These are phyloP conservation scores for Hemaris fuciformis DNA, from an alignment of 2,888 invertebrate species.

Conservation along the genomic window DNA sequence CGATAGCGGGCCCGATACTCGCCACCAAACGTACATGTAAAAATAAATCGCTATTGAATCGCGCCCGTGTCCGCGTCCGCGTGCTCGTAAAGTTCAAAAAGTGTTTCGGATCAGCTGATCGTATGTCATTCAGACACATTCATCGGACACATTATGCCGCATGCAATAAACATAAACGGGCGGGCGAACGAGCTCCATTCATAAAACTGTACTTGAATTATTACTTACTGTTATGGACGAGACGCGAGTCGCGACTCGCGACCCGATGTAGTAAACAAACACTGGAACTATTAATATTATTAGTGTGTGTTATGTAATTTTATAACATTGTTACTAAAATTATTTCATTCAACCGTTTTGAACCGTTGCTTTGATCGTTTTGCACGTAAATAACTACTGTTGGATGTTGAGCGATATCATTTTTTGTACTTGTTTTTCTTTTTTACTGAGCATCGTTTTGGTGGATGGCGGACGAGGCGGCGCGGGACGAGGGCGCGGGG, in stretches of 20 bases:
- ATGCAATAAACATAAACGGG: constrained; percentile 58
- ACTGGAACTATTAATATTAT: constrained; percentile 36
- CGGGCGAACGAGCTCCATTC: constrained; percentile 47
- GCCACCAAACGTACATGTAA: background rate
- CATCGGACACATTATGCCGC: constrained; percentile 16
- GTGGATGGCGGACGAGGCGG: background rate
- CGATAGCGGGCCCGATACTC: background rate
- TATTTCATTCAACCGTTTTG: constrained; percentile 5
- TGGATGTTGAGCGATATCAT: background rate
- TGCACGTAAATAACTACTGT: constrained; percentile 11
- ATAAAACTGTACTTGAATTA: constrained; percentile 61
- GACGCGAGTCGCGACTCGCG: constrained; percentile 7
- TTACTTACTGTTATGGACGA: constrained; percentile 48
- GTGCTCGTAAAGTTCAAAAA: constrained; percentile 12
- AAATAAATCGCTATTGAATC: constrained; percentile 1
- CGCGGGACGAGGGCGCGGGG: background rate
- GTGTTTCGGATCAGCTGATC: constrained; percentile 14
- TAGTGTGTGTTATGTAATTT: constrained; percentile 24
- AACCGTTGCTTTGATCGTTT: constrained; percentile 3
- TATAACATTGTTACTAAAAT: constrained; percentile 20
- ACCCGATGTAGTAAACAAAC: constrained; percentile 50
- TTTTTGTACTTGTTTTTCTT: constrained; percentile 6
- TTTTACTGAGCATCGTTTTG: background rate
- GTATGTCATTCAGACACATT: constrained; percentile 13
- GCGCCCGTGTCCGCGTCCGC: background rate